Conservation (phyloP, 2,888 invertebrate genomes). For the Cyclophora albipunctata region DNA sequence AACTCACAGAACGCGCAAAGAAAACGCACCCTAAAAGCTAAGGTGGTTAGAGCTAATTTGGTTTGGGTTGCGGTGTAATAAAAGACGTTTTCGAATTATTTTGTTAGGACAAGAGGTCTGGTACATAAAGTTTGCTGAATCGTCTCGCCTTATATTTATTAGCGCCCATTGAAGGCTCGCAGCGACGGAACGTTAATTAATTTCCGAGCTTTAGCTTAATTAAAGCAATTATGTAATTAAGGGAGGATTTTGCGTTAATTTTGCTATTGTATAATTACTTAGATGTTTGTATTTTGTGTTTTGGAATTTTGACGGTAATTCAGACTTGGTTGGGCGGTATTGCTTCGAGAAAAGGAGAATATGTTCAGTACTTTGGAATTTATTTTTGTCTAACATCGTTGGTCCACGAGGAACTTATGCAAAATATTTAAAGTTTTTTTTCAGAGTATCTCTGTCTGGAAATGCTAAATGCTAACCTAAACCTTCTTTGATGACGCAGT, state of each 20-base stretch:
- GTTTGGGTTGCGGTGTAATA: not conserved
- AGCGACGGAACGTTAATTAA: constrained; percentile 29
- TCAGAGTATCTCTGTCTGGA: too few relatives aligned
- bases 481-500: too few relatives aligned
- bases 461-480: too few relatives aligned
- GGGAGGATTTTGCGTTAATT: constrained; percentile 28
- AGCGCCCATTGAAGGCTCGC: constrained; percentile 21
- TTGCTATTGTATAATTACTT: constrained; percentile 12
- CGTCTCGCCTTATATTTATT: constrained; percentile 41
- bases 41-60: constrained; percentile 2
- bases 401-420: too few relatives aligned
- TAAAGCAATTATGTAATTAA: constrained; percentile 41
- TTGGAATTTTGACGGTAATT: not conserved
- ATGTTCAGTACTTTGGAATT: too few relatives aligned
- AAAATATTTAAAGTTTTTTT: too few relatives aligned
- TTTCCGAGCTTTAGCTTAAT: constrained; percentile 28
- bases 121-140: constrained; percentile 32
- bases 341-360: too few relatives aligned
- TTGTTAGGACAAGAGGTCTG: constrained; percentile 8
- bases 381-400: too few relatives aligned
- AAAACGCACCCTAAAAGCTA: constrained; percentile 7
- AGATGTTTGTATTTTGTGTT: constrained; percentile 5
- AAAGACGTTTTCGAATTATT: constrained; percentile 5
- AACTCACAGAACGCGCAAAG: constrained; percentile 16
- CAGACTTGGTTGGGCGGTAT: too few relatives aligned